Evolutionary conservation across 2,113 vertebrate species (phyloP), one percentile per base, ranked within the genome.

Genomic region (Tupaia tana): DNA sequence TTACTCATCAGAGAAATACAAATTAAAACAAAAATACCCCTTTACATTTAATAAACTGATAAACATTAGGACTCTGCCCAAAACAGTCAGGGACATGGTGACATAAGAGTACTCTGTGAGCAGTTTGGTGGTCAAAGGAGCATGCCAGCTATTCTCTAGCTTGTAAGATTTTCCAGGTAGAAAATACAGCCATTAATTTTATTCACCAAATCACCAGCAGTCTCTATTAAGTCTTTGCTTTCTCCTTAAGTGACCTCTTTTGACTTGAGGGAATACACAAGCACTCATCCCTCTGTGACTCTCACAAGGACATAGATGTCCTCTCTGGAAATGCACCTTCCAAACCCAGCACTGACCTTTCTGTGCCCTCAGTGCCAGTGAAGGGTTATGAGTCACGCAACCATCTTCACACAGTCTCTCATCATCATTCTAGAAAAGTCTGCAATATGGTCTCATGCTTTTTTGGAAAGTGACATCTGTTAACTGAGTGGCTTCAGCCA

Each of bases 1-100:
- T 7, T 69, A 52, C 7, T 86, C 86, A 94, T 34, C 86, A 95
- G 34, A 88, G 22, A 93, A 95, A 94, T 54, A 12, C 64, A 89
- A 95, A 77, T 56, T 52, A 86, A 90, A 95, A 91, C n/a, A 61
- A 94, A 95, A 78, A 77, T 34, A 82, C 27, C 25, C 20, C 9
- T 61, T 89, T 79, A 78, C 8, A 54, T 63, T 92, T 79, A 90
- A 67, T 64, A 94, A 85, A 73, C 14, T 58, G 61, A 34, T 82
- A 77, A 63, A 74, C 22, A 83, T 56, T 73, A 89, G 31, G 31
- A 71, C 74, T n/a, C 16, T 58, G 19, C 64, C 59, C 64, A 66
- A 31, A 15, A 59, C 16, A 52, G 66, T 11, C 15, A 92, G 24
- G 24, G 10, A 90, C 34, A 77, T 29, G 14, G 31, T 19, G 7